Conservation (phyloP, 2,888 invertebrate genomes). For the Dicranocentrus wangi region DNA sequence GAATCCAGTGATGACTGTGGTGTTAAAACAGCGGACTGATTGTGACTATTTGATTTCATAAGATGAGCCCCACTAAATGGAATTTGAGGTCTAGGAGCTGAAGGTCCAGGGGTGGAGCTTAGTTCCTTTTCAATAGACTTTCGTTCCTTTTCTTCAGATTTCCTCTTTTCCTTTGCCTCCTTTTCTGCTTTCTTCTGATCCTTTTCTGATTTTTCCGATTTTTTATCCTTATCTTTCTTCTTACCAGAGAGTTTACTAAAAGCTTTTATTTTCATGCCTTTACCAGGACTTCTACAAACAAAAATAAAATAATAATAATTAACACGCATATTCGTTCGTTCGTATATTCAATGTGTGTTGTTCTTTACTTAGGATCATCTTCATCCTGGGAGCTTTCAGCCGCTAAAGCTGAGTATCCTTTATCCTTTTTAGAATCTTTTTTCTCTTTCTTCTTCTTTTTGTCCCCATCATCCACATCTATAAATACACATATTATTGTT, state of each 20-base stretch:
- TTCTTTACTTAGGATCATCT: conserved; percentile 71
- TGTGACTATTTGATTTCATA: conserved; percentile 43
- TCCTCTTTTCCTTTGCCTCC: conserved; percentile 64
- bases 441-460: conserved; percentile 71
- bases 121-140: conserved; percentile 62
- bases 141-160: conserved; percentile 59
- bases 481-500: too few relatives aligned
- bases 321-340: too few relatives aligned
- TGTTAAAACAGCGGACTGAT: conserved; percentile 27
- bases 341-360: too few relatives aligned
- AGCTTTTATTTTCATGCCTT: conserved; percentile 69
- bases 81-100: conserved; percentile 39
- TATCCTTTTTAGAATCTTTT: conserved; percentile 71
- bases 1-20: conserved; percentile 48
- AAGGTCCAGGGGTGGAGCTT: conserved; percentile 25
- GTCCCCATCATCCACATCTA: conserved; percentile 70
- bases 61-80: conserved; percentile 69
- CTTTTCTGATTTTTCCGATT: conserved; percentile 60
- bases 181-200: conserved; percentile 65
- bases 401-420: conserved; percentile 71
- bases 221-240: conserved; percentile 67
- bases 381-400: conserved; percentile 72
- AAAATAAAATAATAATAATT: neutral
- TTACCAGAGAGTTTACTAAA: conserved; percentile 69
- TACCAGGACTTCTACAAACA: conserved; percentile 69